Base-by-base conservation (phyloP, 2,113 vertebrate species). In the Sapayoa aenigma region DNA sequence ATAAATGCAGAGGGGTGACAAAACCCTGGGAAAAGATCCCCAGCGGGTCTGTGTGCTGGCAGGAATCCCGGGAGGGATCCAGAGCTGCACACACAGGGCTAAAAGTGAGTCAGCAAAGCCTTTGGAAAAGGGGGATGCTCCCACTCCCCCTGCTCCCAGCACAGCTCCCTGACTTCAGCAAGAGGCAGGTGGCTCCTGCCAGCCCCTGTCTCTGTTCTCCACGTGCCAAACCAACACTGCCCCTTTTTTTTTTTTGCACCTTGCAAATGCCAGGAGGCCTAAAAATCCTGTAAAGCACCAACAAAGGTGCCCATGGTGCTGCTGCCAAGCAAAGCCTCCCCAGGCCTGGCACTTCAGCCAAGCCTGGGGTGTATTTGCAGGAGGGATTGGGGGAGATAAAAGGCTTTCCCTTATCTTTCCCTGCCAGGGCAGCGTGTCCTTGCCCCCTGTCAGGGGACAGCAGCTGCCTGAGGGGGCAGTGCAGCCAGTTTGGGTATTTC, bases 41-140 rank as follows among this genome's bases (percentile, higher is more conserved):
- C 28, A 27, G 73, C 1, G 74, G 27, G 30, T 39, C 53, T 53
- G 31, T 3, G 21, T 0, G 1, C 47, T 19, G 58, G 4, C 3
- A 16, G 19, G 33, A 53, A 65, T 3, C 17, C 65, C 50, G 31
- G 87, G 72, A 33, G 42, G 23, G 28, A 41, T 23, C 12, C 50
- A 22, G 41, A 62, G 14, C 2, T 49, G 41, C 6, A 2, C 5
- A 12, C 0, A 0, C 0, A 2, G 60, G 30, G 35, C 12, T 6
- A 5, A 33, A 58, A 0, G 2, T n/a, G 23, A 89, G 11, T 14
- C 20, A 41, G 24, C 2, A 63, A 56, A 83, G 18, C 71, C 18
- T 60, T 19, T 41, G 74, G 8, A 24, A 39, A 60, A 52, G 4
- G 28, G 31, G 18, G 5, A 8, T 28, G 15, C 16, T 84, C 55